Percentiles rank a stretch among this genome's conserved stretches.
These are phyloP conservation scores for Oscheius sp. DNA, from an alignment of 1,140 invertebrate species.

Conservation along the genomic window DNA sequence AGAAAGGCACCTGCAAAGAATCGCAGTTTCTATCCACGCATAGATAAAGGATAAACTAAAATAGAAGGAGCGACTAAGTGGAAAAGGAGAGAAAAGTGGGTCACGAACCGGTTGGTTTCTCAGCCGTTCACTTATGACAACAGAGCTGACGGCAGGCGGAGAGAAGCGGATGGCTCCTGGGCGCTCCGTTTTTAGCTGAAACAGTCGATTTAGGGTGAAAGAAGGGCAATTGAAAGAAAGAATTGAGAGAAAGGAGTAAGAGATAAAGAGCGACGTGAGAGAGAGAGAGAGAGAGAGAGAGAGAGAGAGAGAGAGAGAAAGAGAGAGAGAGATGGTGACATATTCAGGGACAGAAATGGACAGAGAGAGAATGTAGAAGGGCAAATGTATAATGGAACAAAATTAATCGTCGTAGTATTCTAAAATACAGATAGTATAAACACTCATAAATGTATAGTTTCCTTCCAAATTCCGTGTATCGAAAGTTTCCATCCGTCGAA, in stretches of 20 bases:
- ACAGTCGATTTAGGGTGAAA: no score
- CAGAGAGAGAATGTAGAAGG: background rate
- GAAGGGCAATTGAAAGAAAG: no score
- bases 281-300: background rate
- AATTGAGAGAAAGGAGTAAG: background rate
- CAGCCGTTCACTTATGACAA: background rate
- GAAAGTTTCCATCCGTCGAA: no score
- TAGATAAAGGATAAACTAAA: no score
- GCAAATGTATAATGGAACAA: no score
- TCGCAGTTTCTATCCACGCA: background rate
- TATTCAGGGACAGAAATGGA: background rate
- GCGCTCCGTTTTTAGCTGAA: slow-evolving; percentile 9
- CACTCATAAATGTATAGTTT: no score
- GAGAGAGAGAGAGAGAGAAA: background rate
- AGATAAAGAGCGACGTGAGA: background rate
- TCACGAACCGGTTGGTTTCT: background rate
- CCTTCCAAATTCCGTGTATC: no score
- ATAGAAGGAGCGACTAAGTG: no score
- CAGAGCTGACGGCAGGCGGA: background rate
- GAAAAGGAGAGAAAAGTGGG: no score
- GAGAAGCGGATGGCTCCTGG: background rate
- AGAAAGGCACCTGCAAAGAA: slow-evolving; percentile 1
- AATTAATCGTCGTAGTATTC: no score
- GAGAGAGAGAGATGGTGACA: background rate
- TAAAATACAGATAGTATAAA: no score